phyloP scores from a whole-genome alignment of 2,113 vertebrate species.

The Balaenoptera acutorostrata region DNA sequence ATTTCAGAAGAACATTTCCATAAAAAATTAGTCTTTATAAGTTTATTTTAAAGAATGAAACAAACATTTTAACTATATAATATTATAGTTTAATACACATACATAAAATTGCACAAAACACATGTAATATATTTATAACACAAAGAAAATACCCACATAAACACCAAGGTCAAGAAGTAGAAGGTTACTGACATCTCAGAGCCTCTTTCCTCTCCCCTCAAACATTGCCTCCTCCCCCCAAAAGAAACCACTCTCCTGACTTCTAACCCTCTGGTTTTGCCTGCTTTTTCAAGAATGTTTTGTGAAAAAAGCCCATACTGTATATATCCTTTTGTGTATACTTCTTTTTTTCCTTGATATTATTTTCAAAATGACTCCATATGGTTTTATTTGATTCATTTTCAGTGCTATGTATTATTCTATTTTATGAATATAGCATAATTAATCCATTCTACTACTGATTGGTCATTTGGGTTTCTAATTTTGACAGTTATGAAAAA shows the following conservation, averaged over 20 bases:
- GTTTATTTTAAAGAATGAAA: conserved; percentile 10
- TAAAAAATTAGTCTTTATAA: not conserved
- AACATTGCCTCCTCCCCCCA: not conserved
- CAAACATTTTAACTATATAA: not conserved
- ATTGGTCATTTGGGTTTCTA: not conserved
- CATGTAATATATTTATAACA: not conserved
- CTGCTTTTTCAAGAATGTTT: not conserved
- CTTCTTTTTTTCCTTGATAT: not conserved
- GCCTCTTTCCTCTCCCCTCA: not conserved
- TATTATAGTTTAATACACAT: not conserved
- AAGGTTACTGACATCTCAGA: not conserved
- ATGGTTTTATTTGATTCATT: not conserved
- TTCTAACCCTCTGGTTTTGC: not conserved
- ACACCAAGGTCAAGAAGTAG: not conserved
- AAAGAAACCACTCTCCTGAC: not conserved
- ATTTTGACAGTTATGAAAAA: not conserved
- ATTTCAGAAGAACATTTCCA: not conserved
- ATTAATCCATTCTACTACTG: not conserved
- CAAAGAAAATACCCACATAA: not conserved
- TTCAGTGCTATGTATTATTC: not conserved
- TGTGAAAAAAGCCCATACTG: not conserved
- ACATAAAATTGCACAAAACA: not conserved
- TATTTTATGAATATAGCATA: not conserved
- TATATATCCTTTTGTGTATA: not conserved
- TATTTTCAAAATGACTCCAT: not conserved